phyloP scores from a whole-genome alignment of 2,113 vertebrate species.

The Nesogale talazaci region DNA sequence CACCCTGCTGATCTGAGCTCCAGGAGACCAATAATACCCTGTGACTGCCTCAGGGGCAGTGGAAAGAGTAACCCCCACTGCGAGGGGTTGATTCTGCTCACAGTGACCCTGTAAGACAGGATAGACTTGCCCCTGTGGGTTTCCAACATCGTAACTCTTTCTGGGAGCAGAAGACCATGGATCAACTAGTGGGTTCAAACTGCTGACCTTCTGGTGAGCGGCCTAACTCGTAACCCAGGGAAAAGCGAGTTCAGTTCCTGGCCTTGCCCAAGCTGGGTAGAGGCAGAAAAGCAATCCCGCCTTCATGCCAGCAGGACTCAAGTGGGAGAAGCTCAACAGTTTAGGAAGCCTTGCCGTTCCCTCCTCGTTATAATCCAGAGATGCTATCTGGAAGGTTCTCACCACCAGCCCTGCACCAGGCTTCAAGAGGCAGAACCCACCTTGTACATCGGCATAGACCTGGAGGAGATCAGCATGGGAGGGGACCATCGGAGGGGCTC shows the following conservation, averaged over 20 bases:
- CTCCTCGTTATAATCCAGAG: background rate
- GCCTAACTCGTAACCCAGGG: no score
- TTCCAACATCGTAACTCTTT: no score
- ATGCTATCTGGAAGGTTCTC: background rate
- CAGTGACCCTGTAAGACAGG: background rate
- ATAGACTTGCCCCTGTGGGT: background rate
- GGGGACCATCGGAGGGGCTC: background rate
- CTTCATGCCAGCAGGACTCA: background rate
- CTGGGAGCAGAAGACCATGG: no score
- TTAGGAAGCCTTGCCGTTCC: background rate
- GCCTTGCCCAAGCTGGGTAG: background rate
- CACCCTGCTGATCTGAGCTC: background rate
- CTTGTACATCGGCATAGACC: slow-evolving; percentile 30
- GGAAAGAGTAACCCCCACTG: no score
- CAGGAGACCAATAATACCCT: no score
- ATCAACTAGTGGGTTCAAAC: no score
- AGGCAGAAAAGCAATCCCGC: background rate
- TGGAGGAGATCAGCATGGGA: slow-evolving; percentile 61
- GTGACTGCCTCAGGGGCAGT: no score
- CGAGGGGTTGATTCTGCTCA: no score
- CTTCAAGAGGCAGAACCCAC: slow-evolving; percentile 35
- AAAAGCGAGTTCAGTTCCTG: background rate
- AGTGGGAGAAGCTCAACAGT: background rate
- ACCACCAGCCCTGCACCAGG: background rate
- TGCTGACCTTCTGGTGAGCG: no score